Evolutionary conservation across 2,888 invertebrate genomes (phyloP).

Genomic region (Microctonus hyperodae): DNA sequence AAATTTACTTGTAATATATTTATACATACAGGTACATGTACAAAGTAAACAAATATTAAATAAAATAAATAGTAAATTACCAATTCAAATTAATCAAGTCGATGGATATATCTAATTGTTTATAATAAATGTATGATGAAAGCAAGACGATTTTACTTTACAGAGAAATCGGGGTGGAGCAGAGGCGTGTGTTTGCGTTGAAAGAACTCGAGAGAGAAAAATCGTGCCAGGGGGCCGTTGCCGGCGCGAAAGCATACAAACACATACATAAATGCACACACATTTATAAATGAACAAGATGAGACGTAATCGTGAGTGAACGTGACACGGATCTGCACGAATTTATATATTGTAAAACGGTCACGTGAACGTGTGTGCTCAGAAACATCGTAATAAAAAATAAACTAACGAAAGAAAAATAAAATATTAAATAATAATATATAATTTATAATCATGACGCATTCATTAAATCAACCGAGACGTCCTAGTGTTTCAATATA

Average conservation of each 20-base stretch:
- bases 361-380: not conserved
- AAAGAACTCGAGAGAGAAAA: not conserved
- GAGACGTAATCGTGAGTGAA: conserved; percentile 41
- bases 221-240: not conserved
- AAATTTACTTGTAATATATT: no score
- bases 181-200: not conserved
- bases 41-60: not conserved
- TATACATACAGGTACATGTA: no score
- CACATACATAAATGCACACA: conserved; percentile 10
- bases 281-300: conserved; percentile 30
- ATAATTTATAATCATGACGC: conserved; percentile 33
- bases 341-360: conserved; percentile 22
- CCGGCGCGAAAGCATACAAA: not conserved
- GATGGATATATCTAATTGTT: not conserved
- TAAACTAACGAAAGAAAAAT: not conserved
- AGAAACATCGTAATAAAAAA: conserved; percentile 4
- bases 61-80: not conserved
- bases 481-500: conserved; percentile 68
- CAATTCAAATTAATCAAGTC: not conserved
- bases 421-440: not conserved
- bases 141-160: conserved; percentile 13
- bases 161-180: conserved; percentile 17
- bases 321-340: conserved; percentile 37
- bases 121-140: not conserved
- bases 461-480: conserved; percentile 46